A percentile compares a stretch with the other conserved stretches of the same genome.
phyloP scores from a whole-genome alignment of 1,140 invertebrate genomes.

The Heliconius melpomene region DNA sequence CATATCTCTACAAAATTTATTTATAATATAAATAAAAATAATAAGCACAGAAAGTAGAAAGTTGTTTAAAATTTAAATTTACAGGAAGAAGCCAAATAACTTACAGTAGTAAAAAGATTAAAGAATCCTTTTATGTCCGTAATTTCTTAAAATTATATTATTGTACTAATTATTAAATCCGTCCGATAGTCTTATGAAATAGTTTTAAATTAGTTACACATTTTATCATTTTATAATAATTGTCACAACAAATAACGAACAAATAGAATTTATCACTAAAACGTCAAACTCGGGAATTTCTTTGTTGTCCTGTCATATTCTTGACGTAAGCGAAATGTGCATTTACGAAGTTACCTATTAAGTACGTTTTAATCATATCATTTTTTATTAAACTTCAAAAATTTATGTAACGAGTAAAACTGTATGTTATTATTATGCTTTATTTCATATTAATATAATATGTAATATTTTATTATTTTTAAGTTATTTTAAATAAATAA shows the following conservation, averaged over 20 bases:
- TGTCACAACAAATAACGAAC: conserved; percentile 4
- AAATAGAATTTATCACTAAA: background rate
- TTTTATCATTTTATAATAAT: conserved; percentile 2
- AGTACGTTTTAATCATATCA: background rate
- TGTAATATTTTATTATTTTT: too few species aligned
- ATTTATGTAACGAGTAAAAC: background rate
- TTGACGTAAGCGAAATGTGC: background rate
- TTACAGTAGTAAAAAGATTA: conserved; percentile 19
- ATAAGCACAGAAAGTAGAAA: background rate
- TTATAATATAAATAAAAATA: conserved; percentile 1
- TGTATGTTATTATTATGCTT: too few species aligned
- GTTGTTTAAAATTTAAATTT: background rate
- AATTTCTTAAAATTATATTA: background rate
- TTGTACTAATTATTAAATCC: background rate
- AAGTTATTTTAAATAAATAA: too few species aligned
- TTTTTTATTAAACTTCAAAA: background rate
- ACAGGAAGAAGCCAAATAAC: conserved; percentile 11
- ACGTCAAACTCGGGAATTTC: background rate
- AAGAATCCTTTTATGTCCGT: conserved; percentile 29
- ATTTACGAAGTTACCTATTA: background rate
- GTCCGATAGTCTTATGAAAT: background rate
- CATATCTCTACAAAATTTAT: conserved; percentile 14
- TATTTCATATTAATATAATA: too few species aligned
- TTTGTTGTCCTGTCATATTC: background rate
- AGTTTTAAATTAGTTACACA: background rate